Evolutionary conservation across 1,140 invertebrate species (phyloP), one percentile per base, ranked within the genome.

Genomic region (Ooceraea biroi): DNA sequence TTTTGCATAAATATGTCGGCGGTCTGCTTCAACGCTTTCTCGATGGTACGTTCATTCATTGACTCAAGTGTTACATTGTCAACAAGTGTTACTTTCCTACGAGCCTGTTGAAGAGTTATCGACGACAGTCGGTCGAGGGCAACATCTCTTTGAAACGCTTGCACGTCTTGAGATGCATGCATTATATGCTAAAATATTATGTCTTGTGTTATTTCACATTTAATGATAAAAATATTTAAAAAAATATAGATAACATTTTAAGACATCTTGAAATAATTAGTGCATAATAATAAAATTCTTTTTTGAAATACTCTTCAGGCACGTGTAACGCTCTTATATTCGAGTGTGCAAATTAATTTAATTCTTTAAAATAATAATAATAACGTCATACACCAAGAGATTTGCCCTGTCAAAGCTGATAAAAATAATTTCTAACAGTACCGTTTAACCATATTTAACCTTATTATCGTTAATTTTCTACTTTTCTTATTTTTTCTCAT

Each of bases 111-210:
- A 22, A 19, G 1, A 4, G 65, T 50, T 41, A 76, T 58, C n/a
- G 73, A n/a, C 5, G 80, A 83, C 36, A 88, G 50, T 84, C 11
- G 63, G 8, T 66, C 41, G 0, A 86, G 48, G 1, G 73, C 22
- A 4, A 72, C 61, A 17, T 73, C 50, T 0, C 57, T 76, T 69
- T 41, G 17, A 68, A 68, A 48, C 25, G 57, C 12, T 36, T 61
- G 7, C 8, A 22, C 0, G 0, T 82, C 44, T 22, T 11, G 65
- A 3, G 17, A 60, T 30, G 25, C 25, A 44, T 46, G 5, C 17
- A 48, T 1, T 48, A 8, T 66, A 12, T 77, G 25, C 61, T 66
- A 55, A 66, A 25, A 27, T 25, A 41, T 12, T 60, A 57, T 36
- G 14, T 25, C 4, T 61, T 63, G n/a, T 2, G 22, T 1, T 17